Evolutionary conservation across 2,888 invertebrate species (phyloP), one percentile per base, ranked within the genome.

Genomic region (Heterodera filipjevi): DNA sequence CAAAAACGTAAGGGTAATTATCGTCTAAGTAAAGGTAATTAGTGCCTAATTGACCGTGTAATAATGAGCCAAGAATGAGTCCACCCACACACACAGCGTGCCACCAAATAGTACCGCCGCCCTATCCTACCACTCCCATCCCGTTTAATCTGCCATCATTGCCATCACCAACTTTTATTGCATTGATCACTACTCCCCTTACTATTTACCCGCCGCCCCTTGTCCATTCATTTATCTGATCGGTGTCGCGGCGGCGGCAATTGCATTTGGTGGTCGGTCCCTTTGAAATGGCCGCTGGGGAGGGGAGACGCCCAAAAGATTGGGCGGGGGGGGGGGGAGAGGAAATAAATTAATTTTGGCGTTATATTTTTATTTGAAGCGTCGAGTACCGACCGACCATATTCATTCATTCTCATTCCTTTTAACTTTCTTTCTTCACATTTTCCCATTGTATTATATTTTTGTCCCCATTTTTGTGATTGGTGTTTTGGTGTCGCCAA

Each of bases 261-360:
- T 53, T 19, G 1, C 16, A 53, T 59, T 59, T 27, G 8, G 5
- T 6, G 10, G 10, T n/a, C n/a, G n/a, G n/a, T 59, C 8, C 59
- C 59, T 59, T 59, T 59, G 59, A 27, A 59, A 59, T 59, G n/a
- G n/a, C 59, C 59, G 59, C 59, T 27, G 59, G n/a, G n/a, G 59
- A 8, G n/a, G 12, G n/a, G 59, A 59, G 27, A 59, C 53, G 53
- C 53, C 53, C 53, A 16, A 16, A n/a, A n/a, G n/a, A n/a, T n/a
- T n/a, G 19, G 19, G 19, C 1, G 27, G 27, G 59, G n/a, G 59
- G 59, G n/a, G n/a, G n/a, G 59, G n/a, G 22, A 3, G 10, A 27
- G 59, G n/a, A 59, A 27, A 27, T n/a, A n/a, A 59, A 59, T 59
- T 59, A 59, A 27, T 59, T 59, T 53, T 53, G 14, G 53, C 12